These are phyloP conservation scores for Colostygia pectinataria DNA, from an alignment of 2,888 invertebrate genomes.

Conservation along the genomic window DNA sequence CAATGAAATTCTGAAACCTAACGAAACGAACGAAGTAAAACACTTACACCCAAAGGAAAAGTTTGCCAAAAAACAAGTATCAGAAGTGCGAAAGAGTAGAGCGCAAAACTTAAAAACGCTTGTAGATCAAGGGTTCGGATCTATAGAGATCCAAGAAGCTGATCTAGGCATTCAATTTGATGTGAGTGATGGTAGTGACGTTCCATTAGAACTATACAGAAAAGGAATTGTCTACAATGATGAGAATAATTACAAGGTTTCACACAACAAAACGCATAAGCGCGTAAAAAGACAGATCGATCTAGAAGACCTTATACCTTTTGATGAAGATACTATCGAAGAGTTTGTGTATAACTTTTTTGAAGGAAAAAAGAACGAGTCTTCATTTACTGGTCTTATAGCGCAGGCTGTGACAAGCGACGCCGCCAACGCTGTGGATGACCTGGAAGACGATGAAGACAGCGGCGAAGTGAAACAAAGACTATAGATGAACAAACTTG, in stretches of 20 bases:
- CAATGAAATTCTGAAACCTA: constrained; percentile 80
- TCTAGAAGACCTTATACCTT: constrained; percentile 70
- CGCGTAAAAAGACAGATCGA: constrained; percentile 64
- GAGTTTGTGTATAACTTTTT: constrained; percentile 69
- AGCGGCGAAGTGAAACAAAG: constrained; percentile 41
- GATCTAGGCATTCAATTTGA: constrained; percentile 83
- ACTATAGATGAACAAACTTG: constrained; percentile 47
- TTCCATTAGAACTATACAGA: constrained; percentile 81
- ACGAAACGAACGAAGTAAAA: constrained; percentile 80
- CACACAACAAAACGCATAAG: constrained; percentile 42
- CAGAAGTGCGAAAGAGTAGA: constrained; percentile 51
- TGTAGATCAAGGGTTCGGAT: constrained; percentile 70
- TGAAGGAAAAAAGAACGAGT: constrained; percentile 64
- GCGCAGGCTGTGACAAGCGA: constrained; percentile 69
- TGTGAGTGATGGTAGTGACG: constrained; percentile 78
- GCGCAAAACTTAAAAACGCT: constrained; percentile 67
- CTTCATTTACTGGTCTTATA: constrained; percentile 65
- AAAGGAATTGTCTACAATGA: constrained; percentile 84
- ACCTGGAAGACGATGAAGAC: constrained; percentile 57
- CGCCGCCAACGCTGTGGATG: constrained; percentile 53
- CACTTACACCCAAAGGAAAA: constrained; percentile 81
- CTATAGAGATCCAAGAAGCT: constrained; percentile 81
- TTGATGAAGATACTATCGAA: constrained; percentile 71
- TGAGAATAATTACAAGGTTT: constrained; percentile 57
- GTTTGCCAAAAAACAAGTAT: constrained; percentile 53